Percentiles rank a stretch among this genome's conserved stretches.
phyloP scores from a whole-genome alignment of 2,797 vertebrate species.

The Typhlichthys subterraneus region DNA sequence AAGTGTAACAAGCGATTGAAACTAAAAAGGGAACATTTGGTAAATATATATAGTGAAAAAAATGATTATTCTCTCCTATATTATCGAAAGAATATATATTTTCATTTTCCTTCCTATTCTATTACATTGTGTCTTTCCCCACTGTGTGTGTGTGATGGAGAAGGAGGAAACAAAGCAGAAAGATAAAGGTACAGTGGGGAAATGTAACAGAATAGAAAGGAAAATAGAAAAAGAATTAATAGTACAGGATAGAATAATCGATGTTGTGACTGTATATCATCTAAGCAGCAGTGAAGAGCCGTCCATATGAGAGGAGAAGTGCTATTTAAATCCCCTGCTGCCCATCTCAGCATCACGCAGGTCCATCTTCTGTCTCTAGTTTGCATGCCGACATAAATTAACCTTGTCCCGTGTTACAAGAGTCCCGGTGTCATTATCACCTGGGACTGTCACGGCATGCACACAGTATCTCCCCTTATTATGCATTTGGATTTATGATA shows the following conservation, averaged over 20 bases:
- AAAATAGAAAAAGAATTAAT: no score
- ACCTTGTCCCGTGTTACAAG: conserved; percentile 51
- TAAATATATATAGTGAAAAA: no score
- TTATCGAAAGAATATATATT: no score
- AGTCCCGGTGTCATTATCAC: not conserved
- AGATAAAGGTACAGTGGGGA: no score
- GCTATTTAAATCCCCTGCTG: conserved; percentile 60
- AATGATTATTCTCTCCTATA: no score
- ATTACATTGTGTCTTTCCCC: conserved; percentile 3
- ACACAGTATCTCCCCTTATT: conserved; percentile 25
- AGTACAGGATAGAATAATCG: no score
- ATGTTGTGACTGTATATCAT: not conserved
- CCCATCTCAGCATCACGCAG: conserved; percentile 44
- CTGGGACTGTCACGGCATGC: conserved; percentile 8
- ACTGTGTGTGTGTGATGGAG: not conserved
- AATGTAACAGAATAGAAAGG: no score
- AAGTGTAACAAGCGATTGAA: no score
- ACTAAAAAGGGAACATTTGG: no score
- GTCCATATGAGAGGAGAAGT: conserved; percentile 67
- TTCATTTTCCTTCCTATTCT: not conserved
- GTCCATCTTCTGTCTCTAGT: conserved; percentile 7
- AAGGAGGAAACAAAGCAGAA: no score
- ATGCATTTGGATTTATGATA: conserved; percentile 48
- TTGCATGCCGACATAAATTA: conserved; percentile 72
- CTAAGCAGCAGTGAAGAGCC: conserved; percentile 47